Evolutionary conservation across 2,888 invertebrate species (phyloP).

Genomic region (Protodeltote pygarga): DNA sequence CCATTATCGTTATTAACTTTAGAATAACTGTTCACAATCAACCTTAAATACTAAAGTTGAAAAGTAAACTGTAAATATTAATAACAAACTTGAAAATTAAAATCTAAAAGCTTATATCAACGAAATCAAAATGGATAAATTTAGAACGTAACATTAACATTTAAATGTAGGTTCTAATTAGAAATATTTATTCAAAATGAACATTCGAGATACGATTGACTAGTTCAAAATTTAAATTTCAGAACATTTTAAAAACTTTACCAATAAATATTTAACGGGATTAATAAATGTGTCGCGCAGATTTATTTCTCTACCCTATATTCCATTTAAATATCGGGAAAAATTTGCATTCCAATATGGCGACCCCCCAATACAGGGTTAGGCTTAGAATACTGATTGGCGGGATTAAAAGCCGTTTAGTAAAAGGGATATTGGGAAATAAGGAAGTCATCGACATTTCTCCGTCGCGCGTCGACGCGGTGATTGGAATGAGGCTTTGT

Average conservation of each 20-base stretch:
- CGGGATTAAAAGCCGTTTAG: slow-evolving; percentile 43
- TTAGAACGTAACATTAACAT: too few relatives aligned
- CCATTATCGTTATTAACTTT: too few relatives aligned
- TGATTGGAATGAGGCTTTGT: slow-evolving; percentile 28
- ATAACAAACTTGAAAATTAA: too few relatives aligned
- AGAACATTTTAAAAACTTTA: slow-evolving; percentile 16
- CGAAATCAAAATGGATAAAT: too few relatives aligned
- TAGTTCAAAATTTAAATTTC: too few relatives aligned
- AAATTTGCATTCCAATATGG: slow-evolving; percentile 47
- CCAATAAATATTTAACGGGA: slow-evolving; percentile 37
- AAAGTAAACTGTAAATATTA: too few relatives aligned
- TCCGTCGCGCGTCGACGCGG: slow-evolving; percentile 17
- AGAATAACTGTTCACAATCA: too few relatives aligned
- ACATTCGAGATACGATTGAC: too few relatives aligned
- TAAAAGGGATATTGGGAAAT: slow-evolving; percentile 47
- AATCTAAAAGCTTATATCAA: too few relatives aligned
- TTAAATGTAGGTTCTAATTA: too few relatives aligned
- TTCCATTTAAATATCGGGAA: slow-evolving; percentile 47
- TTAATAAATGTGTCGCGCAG: slow-evolving; percentile 39
- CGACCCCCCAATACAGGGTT: slow-evolving; percentile 18
- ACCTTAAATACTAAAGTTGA: too few relatives aligned
- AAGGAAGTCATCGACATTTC: slow-evolving; percentile 39
- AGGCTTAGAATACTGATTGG: slow-evolving; percentile 50
- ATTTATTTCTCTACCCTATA: slow-evolving; percentile 25
- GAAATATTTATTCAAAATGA: too few relatives aligned